phyloP scores from a whole-genome alignment of 2,888 invertebrate genomes.

The Drosophila fulvimacula region DNA sequence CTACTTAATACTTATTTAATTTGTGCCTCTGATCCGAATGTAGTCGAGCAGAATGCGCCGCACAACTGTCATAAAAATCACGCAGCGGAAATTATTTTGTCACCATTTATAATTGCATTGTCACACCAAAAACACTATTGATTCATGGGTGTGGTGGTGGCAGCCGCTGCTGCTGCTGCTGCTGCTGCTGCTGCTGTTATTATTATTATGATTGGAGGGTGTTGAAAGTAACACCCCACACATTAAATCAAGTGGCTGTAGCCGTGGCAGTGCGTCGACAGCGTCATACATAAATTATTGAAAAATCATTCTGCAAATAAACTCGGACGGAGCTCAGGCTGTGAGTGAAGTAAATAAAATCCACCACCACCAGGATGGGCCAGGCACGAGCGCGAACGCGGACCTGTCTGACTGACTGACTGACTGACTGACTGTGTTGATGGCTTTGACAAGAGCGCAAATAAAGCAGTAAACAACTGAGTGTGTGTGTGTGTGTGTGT shows the following conservation, averaged over 20 bases:
- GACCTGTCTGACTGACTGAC: background rate
- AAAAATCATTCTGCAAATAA: constrained; percentile 82
- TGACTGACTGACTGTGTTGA: constrained; percentile 56
- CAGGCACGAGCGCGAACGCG: constrained; percentile 25
- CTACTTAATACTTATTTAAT: constrained; percentile 75
- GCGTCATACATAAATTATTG: constrained; percentile 79
- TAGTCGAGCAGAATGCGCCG: constrained; percentile 70
- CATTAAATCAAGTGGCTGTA: constrained; percentile 77
- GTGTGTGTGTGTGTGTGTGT: background rate
- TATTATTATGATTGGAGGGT: constrained; percentile 72
- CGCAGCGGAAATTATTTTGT: constrained; percentile 84
- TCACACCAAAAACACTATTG: constrained; percentile 69
- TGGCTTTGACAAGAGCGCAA: constrained; percentile 75
- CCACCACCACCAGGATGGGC: constrained; percentile 62
- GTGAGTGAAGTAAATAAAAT: constrained; percentile 63
- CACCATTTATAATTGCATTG: constrained; percentile 84
- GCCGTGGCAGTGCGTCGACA: constrained; percentile 44
- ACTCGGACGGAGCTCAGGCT: constrained; percentile 40
- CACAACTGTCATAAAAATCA: constrained; percentile 84
- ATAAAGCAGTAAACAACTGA: constrained; percentile 70
- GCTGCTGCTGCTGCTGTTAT: constrained; percentile 42
- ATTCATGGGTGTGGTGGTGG: constrained; percentile 27
- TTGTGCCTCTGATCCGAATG: constrained; percentile 47
- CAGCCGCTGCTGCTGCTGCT: constrained; percentile 21
- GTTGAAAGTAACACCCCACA: constrained; percentile 81